Evolutionary conservation across 2,888 invertebrate species (phyloP).

Genomic region (Himalopsyche japonica): DNA sequence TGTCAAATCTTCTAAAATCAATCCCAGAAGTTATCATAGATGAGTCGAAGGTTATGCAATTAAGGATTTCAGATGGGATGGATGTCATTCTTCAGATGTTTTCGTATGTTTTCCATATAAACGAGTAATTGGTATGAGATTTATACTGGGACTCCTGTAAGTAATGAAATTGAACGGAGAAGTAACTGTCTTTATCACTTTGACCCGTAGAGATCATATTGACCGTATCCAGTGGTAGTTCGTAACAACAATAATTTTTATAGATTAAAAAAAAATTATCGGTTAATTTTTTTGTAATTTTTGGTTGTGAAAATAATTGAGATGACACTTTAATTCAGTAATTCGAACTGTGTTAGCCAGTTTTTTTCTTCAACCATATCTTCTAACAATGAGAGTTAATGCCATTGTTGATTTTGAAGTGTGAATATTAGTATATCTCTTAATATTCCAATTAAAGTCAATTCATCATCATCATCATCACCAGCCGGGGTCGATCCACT

Average conservation of each 20-base stretch:
- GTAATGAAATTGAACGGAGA: constrained; percentile 1
- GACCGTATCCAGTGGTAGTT: constrained; percentile 1
- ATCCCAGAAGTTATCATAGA: background rate
- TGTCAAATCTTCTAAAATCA: too few relatives aligned
- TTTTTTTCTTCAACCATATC: too few relatives aligned
- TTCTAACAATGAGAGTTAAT: too few relatives aligned
- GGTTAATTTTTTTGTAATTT: too few relatives aligned
- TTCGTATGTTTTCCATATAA: background rate
- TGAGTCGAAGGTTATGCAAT: background rate
- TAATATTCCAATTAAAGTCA: too few relatives aligned
- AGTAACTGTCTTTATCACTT: constrained; percentile 23
- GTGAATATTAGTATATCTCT: too few relatives aligned
- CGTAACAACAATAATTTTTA: background rate
- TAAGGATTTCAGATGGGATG: background rate
- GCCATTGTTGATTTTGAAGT: too few relatives aligned
- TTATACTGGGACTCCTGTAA: constrained; percentile 34
- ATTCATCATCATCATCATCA: too few relatives aligned
- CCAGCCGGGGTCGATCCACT: too few relatives aligned
- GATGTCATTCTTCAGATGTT: background rate
- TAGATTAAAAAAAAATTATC: background rate
- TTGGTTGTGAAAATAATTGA: too few relatives aligned
- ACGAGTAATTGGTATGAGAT: constrained; percentile 28
- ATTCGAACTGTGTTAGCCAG: too few relatives aligned
- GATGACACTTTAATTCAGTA: too few relatives aligned
- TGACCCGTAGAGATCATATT: constrained; percentile 14